Evolutionary conservation across 2,113 vertebrate genomes (phyloP), one percentile per base, ranked within the genome.

Genomic region (Poicephalus gulielmi): DNA sequence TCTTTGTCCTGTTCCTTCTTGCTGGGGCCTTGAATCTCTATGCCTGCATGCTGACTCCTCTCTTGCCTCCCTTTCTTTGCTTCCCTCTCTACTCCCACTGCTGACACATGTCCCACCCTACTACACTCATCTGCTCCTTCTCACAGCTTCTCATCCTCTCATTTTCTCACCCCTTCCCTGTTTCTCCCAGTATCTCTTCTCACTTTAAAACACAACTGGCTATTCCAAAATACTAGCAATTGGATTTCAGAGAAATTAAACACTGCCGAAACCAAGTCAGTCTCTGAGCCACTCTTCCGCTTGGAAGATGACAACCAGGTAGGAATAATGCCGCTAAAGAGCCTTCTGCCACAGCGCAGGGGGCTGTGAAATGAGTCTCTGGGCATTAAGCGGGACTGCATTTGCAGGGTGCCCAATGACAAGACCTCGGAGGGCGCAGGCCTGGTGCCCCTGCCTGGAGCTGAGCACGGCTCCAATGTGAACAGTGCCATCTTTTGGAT

Each of bases 401-500:
- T 13, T 24, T 6, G 28, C 28, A 1, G 37, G 62, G 55, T 7
- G 50, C 43, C 5, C 7, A 3, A 37, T 35, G 35, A 12, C 55
- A 7, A 25, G 73, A 24, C n/a, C 33, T 4, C 2, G 44, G 59
- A n/a, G 19, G 41, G 71, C 2, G 3, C 35, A 39, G 2, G 47
- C 15, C n/a, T 8, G 39, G 35, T 6, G 30, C 30, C 30, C 66
- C 67, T 43, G 4, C 47, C 16, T 0, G 64, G 35, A 64, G 66
- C 19, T 1, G 18, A 86, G 76, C 1, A 2, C 44, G 11, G 89
- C 91, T 66, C 62, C 93, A 84, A 70, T 71, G 95, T 86, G 77
- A 70, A 96, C 57, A 95, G 94, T 92, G 95, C 95, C 95, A 96
- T 95, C 95, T 96, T 84, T 93, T 94, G 96, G 96, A 85, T 53